Evolutionary conservation across 2,797 vertebrate species (phyloP).

Genomic region (Semotilus atromaculatus): DNA sequence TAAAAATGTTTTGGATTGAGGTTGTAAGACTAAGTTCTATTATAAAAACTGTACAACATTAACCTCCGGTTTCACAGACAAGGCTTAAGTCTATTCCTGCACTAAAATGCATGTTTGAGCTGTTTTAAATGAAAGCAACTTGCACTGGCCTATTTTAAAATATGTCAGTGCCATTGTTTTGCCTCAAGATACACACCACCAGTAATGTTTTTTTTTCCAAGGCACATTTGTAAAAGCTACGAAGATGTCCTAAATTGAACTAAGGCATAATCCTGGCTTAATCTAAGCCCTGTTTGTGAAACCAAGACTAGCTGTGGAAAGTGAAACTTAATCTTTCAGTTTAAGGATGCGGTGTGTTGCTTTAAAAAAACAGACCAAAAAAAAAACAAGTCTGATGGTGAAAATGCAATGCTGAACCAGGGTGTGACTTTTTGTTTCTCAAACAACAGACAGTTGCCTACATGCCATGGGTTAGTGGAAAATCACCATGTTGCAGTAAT

Average conservation of each 20-base stretch:
- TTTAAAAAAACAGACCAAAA: no score
- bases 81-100: no score
- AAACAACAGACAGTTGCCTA: neutral
- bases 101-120: no score
- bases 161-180: no score
- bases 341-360: constrained; percentile 19
- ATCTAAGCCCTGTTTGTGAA: no score
- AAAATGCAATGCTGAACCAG: neutral
- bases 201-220: no score
- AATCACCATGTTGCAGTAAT: neutral
- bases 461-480: neutral
- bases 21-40: neutral
- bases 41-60: neutral
- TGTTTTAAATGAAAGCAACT: no score
- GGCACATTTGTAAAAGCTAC: no score
- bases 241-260: no score
- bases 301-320: neutral
- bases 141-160: no score
- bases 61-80: neutral
- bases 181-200: no score
- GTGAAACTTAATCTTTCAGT: constrained; percentile 11
- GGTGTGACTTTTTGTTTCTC: neutral
- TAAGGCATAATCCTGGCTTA: no score
- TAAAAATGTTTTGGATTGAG: neutral
- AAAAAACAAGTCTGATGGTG: neutral